These are phyloP conservation scores for Orientallactaga bullata DNA, from an alignment of 2,113 vertebrate species.

Conservation along the genomic window DNA sequence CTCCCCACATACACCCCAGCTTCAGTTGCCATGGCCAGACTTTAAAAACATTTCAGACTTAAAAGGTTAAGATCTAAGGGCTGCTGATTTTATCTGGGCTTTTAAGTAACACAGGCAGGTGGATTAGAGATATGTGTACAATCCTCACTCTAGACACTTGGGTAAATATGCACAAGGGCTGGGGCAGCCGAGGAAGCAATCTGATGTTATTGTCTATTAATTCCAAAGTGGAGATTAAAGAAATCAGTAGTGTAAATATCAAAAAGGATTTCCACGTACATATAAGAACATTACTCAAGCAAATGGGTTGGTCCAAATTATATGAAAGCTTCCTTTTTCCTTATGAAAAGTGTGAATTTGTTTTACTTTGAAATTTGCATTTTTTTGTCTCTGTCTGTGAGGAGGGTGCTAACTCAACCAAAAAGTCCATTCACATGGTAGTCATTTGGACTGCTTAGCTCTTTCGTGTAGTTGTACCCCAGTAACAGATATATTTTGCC, in stretches of 20 bases:
- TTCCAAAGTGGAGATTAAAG: conserved; percentile 96
- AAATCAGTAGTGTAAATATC: conserved; percentile 94
- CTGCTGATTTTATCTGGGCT: conserved; percentile 92
- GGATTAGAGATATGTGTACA: conserved; percentile 95
- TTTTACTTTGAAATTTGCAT: conserved; percentile 85
- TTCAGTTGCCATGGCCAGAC: conserved; percentile 89
- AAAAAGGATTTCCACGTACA: conserved; percentile 92
- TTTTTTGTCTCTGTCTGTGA: conserved; percentile 83
- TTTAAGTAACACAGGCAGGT: conserved; percentile 93
- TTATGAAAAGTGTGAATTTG: conserved; percentile 84
- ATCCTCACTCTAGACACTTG: conserved; percentile 93
- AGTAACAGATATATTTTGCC: conserved; percentile 75
- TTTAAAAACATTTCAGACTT: conserved; percentile 92
- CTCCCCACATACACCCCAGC: background rate
- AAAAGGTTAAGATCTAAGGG: conserved; percentile 95
- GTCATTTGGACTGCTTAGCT: conserved; percentile 73
- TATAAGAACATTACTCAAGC: conserved; percentile 88
- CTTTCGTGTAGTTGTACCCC: conserved; percentile 64
- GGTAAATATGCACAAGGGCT: conserved; percentile 93
- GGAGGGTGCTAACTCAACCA: conserved; percentile 79
- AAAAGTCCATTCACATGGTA: conserved; percentile 81
- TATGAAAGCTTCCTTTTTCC: conserved; percentile 81
- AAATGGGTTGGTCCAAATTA: conserved; percentile 85
- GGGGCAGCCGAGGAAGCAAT: conserved; percentile 90
- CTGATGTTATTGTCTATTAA: conserved; percentile 95